Percentiles rank a stretch among this genome's conserved stretches.
Evolutionary conservation across 2,797 vertebrate species (phyloP).

Genomic region (Cryptoprocta ferox): DNA sequence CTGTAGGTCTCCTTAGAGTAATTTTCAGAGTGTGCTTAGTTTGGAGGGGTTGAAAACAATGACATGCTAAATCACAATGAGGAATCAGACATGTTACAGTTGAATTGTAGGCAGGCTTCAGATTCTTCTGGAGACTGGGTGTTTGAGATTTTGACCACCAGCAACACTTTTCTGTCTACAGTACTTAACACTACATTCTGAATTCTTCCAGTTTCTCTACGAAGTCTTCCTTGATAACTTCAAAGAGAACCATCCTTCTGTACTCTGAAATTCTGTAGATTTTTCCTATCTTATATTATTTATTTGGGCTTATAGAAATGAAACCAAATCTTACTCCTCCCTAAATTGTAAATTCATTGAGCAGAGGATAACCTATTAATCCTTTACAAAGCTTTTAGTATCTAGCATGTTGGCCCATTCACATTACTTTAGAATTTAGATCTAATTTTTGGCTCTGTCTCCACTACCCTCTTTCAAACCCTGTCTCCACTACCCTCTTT

Average conservation of each 20-base stretch:
- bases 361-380: not conserved
- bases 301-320: not conserved
- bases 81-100: not conserved
- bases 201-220: not conserved
- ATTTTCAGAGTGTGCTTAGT: not conserved
- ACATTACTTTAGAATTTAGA: not conserved
- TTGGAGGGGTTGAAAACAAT: constrained; percentile 10
- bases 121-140: not conserved
- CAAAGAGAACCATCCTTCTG: not conserved
- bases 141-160: not conserved
- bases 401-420: not conserved
- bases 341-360: not conserved
- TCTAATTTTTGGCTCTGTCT: not conserved
- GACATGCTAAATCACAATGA: not conserved
- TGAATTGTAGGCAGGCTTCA: not conserved
- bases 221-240: not conserved
- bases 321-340: not conserved
- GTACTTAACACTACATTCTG: not conserved
- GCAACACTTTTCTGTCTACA: not conserved
- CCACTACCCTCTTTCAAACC: not conserved
- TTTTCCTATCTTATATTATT: not conserved
- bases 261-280: not conserved
- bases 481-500: not conserved
- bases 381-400: not conserved
- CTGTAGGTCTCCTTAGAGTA: not conserved